Percentiles rank a stretch among this genome's conserved stretches.
phyloP scores from a whole-genome alignment of 2,888 invertebrate genomes.

The Athalia cordata region DNA sequence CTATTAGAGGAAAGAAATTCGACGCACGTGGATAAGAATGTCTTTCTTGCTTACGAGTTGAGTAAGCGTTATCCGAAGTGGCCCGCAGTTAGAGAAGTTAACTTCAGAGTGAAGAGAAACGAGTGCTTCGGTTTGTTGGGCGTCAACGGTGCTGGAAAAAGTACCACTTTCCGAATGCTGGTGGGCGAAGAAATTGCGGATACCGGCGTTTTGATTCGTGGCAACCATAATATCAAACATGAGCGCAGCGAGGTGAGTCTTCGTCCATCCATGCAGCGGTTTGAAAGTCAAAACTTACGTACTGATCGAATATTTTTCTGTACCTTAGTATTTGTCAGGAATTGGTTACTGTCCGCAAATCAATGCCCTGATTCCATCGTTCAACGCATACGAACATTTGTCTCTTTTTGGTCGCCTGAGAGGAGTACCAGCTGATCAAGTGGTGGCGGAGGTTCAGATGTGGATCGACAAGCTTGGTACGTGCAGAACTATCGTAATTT shows the following conservation, averaged over 20 bases:
- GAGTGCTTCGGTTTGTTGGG: slow-evolving; percentile 87
- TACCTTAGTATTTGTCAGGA: slow-evolving; percentile 10
- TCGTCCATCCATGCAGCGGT: not conserved
- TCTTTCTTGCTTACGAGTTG: slow-evolving; percentile 7
- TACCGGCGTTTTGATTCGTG: slow-evolving; percentile 51
- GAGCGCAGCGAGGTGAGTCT: slow-evolving; percentile 51
- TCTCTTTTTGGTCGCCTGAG: slow-evolving; percentile 11
- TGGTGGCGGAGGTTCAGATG: slow-evolving; percentile 3
- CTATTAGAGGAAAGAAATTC: not conserved
- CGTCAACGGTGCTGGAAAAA: slow-evolving; percentile 89
- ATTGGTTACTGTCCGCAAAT: slow-evolving; percentile 33
- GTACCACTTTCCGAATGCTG: slow-evolving; percentile 89
- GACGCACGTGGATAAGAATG: not conserved
- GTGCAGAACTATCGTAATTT: not conserved
- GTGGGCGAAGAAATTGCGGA: slow-evolving; percentile 81
- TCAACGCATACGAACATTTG: slow-evolving; percentile 17
- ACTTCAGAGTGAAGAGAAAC: slow-evolving; percentile 76
- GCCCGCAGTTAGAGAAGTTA: slow-evolving; percentile 16
- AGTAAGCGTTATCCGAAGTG: slow-evolving; percentile 11
- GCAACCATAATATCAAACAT: slow-evolving; percentile 56
- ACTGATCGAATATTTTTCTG: not conserved
- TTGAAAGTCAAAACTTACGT: not conserved
- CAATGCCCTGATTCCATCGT: slow-evolving; percentile 19
- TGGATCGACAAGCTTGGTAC: slow-evolving; percentile 32
- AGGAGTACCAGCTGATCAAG: not conserved